phyloP scores from a whole-genome alignment of 2,797 vertebrate species.

The Tamandua tetradactyla region DNA sequence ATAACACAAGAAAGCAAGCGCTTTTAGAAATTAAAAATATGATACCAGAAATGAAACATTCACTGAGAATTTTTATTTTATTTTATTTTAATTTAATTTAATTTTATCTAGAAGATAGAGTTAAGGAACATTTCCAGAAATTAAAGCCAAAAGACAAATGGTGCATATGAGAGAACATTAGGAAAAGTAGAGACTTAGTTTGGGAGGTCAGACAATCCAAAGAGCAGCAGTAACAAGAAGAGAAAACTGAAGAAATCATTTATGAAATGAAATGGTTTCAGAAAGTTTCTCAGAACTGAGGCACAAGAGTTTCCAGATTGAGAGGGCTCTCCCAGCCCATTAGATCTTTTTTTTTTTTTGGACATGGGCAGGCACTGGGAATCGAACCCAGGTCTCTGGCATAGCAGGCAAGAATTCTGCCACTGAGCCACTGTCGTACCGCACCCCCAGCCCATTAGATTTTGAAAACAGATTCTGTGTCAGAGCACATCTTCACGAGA shows the following conservation, averaged over 20 bases:
- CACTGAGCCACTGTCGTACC: no score
- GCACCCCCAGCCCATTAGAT: slow-evolving; percentile 8
- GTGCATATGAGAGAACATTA: neutral
- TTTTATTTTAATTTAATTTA: no score
- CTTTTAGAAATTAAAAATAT: slow-evolving; percentile 16
- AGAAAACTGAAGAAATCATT: slow-evolving; percentile 50
- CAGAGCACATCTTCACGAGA: neutral
- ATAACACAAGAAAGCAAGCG: neutral
- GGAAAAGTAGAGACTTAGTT: neutral
- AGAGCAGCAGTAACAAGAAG: neutral
- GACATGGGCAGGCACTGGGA: no score
- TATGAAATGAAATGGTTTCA: slow-evolving; percentile 45
- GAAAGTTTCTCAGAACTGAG: slow-evolving; percentile 54
- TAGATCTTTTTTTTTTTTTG: no score
- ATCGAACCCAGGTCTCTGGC: no score
- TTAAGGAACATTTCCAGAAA: neutral
- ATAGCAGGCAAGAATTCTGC: no score
- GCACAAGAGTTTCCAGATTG: neutral
- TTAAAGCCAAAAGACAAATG: neutral
- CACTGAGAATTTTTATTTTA: no score
- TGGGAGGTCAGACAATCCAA: neutral
- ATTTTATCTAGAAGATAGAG: neutral
- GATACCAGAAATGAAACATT: slow-evolving; percentile 4
- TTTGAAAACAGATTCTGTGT: slow-evolving; percentile 38
- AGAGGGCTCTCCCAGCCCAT: neutral